Conservation (phyloP, 2,888 invertebrate genomes). For the Tolmerus cingulatus region DNA sequence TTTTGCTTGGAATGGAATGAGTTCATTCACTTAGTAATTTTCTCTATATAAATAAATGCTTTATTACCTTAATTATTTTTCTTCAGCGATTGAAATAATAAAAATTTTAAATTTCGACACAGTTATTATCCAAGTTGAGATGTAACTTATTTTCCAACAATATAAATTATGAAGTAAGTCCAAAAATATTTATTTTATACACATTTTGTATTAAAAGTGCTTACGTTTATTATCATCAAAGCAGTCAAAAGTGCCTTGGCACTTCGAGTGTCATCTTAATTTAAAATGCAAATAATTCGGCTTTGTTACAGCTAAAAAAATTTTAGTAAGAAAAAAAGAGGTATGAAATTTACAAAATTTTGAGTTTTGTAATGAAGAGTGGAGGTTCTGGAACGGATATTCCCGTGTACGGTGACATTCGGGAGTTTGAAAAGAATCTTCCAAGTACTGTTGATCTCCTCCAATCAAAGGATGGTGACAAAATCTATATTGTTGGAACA, state of each 20-base stretch:
- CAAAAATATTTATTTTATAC: too few relatives aligned
- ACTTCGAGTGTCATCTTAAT: background rate
- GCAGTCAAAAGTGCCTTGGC: background rate
- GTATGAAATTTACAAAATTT: background rate
- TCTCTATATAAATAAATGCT: too few relatives aligned
- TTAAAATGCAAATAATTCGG: background rate
- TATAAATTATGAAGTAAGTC: too few relatives aligned
- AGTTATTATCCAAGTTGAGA: too few relatives aligned
- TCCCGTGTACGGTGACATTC: conserved; percentile 42
- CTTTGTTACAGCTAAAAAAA: background rate
- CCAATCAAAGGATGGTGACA: conserved; percentile 75
- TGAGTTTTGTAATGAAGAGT: background rate
- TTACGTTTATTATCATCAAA: background rate
- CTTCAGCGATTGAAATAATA: too few relatives aligned
- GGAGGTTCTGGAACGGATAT: conserved; percentile 16
- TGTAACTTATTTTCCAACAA: too few relatives aligned
- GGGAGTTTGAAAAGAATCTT: conserved; percentile 52
- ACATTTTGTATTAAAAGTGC: background rate
- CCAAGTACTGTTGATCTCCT: conserved; percentile 76
- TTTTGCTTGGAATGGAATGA: too few relatives aligned
- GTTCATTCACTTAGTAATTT: too few relatives aligned
- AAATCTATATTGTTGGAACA: conserved; percentile 90
- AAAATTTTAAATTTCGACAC: too few relatives aligned
- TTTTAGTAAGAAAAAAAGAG: background rate
- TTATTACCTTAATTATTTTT: too few relatives aligned